Conservation (phyloP, 2,113 vertebrate species). For the Seriola aureovittata region DNA sequence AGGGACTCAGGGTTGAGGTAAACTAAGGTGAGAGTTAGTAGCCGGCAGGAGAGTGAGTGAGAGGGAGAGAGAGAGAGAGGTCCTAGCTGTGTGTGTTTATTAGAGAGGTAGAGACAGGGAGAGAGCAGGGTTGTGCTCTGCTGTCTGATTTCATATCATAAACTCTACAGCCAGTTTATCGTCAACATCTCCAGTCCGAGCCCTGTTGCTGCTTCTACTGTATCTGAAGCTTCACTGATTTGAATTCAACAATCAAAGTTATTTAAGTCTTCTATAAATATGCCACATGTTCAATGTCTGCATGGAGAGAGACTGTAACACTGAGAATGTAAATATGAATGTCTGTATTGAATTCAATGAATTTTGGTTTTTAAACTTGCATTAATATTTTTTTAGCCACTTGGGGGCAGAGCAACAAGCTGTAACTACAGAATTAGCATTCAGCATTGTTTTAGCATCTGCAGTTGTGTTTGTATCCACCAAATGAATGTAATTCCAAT, state of each 20-base stretch:
- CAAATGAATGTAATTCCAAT: background rate
- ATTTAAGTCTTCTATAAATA: background rate
- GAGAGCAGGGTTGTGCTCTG: conserved; percentile 27
- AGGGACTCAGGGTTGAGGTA: conserved; percentile 44
- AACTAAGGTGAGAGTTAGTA: conserved; percentile 69
- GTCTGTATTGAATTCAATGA: background rate
- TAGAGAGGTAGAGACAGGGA: background rate
- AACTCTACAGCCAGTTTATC: conserved; percentile 19
- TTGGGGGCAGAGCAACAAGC: background rate
- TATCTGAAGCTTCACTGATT: background rate
- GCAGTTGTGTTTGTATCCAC: background rate
- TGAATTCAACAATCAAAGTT: background rate
- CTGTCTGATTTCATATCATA: conserved; percentile 32
- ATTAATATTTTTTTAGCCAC: background rate
- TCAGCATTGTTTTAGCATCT: background rate
- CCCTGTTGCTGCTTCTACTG: background rate
- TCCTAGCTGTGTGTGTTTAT: conserved; percentile 15
- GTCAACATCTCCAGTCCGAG: background rate
- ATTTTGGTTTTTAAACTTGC: background rate
- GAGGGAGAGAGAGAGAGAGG: background rate
- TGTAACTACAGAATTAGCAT: background rate
- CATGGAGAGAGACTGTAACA: background rate
- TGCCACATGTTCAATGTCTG: background rate
- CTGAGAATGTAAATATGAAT: background rate
- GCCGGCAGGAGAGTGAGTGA: conserved; percentile 31